Conservation (phyloP, 2,113 vertebrate genomes). For the Podilymbus podiceps region DNA sequence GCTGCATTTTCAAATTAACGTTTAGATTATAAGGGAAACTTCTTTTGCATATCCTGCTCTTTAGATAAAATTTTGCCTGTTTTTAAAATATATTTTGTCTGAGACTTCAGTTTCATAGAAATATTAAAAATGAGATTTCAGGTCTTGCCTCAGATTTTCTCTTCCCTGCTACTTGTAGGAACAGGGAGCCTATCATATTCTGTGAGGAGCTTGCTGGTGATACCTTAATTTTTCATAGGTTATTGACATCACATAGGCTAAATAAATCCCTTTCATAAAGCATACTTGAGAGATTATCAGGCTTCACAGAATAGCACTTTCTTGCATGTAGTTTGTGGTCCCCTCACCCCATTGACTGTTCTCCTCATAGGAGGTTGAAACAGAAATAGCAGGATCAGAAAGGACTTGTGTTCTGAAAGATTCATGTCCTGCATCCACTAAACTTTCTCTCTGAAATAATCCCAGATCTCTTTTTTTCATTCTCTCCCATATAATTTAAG, state of each 20-base stretch:
- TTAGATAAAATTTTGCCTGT: neutral
- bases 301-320: neutral
- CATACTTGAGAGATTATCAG: neutral
- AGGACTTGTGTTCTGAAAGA: neutral
- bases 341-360: accelerated
- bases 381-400: neutral
- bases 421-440: neutral
- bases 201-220: neutral
- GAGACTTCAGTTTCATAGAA: neutral
- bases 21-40: neutral
- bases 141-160: neutral
- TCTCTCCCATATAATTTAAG: neutral
- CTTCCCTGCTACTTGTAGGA: neutral
- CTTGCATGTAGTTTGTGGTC: neutral
- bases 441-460: neutral
- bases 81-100: neutral
- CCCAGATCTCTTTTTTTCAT: neutral
- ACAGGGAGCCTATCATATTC: accelerated
- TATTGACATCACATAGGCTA: neutral
- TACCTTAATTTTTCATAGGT: neutral
- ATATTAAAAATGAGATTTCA: neutral
- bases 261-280: neutral
- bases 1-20: neutral
- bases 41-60: neutral
- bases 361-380: neutral